Conservation (phyloP, 2,888 invertebrate species). For the Pachliopta kotzebuea region DNA sequence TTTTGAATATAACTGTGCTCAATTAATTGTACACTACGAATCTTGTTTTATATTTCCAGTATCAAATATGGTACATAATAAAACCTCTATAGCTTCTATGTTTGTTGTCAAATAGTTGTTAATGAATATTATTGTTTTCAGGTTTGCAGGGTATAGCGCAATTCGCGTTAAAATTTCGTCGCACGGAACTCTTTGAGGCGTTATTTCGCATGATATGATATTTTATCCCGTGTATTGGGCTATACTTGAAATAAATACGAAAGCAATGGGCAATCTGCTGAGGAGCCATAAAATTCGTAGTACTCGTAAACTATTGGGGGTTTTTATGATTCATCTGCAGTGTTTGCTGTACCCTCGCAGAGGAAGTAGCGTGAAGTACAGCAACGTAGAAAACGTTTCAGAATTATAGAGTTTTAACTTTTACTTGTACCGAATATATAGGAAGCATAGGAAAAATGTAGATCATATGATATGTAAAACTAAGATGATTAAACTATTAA, state of each 20-base stretch:
- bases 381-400: conserved; percentile 40
- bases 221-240: conserved; percentile 1
- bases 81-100: no score
- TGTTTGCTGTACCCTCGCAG: conserved; percentile 61
- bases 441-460: background rate
- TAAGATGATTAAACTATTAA: no score
- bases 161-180: no score
- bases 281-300: conserved; percentile 61
- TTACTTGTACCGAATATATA: background rate
- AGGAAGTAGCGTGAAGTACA: conserved; percentile 43
- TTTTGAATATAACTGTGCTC: no score
- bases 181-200: background rate
- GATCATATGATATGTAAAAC: background rate
- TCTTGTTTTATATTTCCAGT: no score
- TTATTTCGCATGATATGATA: background rate
- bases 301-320: conserved; percentile 74
- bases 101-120: no score
- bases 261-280: conserved; percentile 38
- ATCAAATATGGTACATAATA: no score
- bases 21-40: no score
- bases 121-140: no score
- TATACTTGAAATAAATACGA: conserved; percentile 33
- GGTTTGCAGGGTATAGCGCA: no score
- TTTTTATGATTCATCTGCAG: conserved; percentile 75
- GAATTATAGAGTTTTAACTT: background rate